phyloP scores from a whole-genome alignment of 2,888 invertebrate species.

The Idaea straminata region DNA sequence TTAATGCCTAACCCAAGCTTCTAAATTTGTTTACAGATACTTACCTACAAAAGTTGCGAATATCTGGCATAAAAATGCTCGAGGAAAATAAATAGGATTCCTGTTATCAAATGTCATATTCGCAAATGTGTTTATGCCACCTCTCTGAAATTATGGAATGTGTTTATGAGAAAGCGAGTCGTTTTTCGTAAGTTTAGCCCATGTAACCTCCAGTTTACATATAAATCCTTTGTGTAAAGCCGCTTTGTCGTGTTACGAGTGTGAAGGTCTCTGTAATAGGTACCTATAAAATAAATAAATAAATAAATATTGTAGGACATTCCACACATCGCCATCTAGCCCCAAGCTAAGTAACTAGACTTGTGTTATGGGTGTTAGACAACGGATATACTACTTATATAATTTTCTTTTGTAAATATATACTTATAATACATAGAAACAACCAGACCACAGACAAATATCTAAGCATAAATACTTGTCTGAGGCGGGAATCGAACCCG shows the following conservation, averaged over 20 bases:
- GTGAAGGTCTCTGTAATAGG: slow-evolving; percentile 4
- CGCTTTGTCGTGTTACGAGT: background rate
- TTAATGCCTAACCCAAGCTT: background rate
- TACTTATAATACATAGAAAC: too few relatives aligned
- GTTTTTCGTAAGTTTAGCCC: background rate
- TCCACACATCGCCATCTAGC: too few relatives aligned
- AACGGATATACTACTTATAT: too few relatives aligned
- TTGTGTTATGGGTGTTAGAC: too few relatives aligned
- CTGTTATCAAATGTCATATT: background rate
- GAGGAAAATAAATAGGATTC: background rate
- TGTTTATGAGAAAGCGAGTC: background rate
- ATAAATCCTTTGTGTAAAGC: slow-evolving; percentile 2
- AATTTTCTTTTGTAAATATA: too few relatives aligned
- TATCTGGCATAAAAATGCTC: background rate
- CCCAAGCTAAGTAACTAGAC: too few relatives aligned
- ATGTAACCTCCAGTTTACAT: slow-evolving; percentile 3
- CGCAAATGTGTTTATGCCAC: background rate
- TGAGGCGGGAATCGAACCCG: too few relatives aligned
- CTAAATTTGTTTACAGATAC: background rate
- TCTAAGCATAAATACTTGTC: too few relatives aligned
- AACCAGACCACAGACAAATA: too few relatives aligned
- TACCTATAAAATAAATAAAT: too few relatives aligned
- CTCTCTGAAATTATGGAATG: background rate
- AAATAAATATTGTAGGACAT: too few relatives aligned
- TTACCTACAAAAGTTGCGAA: background rate